Base-by-base conservation (phyloP, 2,888 invertebrate species). In the Cataglyphis albicans region DNA sequence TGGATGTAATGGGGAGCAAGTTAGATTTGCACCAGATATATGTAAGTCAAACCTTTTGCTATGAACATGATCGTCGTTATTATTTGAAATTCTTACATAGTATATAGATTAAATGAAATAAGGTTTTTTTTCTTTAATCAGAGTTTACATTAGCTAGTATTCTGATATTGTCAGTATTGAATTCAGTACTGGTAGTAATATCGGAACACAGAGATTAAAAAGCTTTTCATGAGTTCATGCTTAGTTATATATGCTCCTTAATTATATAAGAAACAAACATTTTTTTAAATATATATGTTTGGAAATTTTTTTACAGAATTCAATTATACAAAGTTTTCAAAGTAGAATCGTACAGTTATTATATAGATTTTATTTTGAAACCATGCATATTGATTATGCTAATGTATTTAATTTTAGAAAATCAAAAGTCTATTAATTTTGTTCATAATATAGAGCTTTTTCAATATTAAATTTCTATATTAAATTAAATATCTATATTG, bases 1-100 rank as follows among this genome's bases (percentile, higher is more conserved):
- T 82, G 97, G 97, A 89, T 98, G 98, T 94, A 98, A 98, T 95
- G 97, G 97, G 73, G 98, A 90, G 95, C 98, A 99, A 96, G 97
- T 99, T 82, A 96, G 98, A 91, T 97, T 97, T 94, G 97, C 98
- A 73, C 97, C 98, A 76, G 98, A 98, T 93, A 96, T 97, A 91
- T 98, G 98, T 98, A 96, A 96, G 97, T 15, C 5, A 6, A 65
- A 3, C 1, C 15, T 68, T 67, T 9, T 25, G 1, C 15, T 41
- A 32, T 5, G 9, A n/a, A 15, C 15, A 29, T 5, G 2, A 21
- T 4, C 5, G 15, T 55, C 3, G 10, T 25, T 18, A 44, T 5
- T 29, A 25, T 1, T 21, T 70, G n/a, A n/a, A 32, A 32, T 48
- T 29, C 12, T 15, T n/a, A 18, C 12, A 7, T 67, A 67, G 7